Evolutionary conservation across 2,888 invertebrate species (phyloP).

Genomic region (Pyrrhia umbra): DNA sequence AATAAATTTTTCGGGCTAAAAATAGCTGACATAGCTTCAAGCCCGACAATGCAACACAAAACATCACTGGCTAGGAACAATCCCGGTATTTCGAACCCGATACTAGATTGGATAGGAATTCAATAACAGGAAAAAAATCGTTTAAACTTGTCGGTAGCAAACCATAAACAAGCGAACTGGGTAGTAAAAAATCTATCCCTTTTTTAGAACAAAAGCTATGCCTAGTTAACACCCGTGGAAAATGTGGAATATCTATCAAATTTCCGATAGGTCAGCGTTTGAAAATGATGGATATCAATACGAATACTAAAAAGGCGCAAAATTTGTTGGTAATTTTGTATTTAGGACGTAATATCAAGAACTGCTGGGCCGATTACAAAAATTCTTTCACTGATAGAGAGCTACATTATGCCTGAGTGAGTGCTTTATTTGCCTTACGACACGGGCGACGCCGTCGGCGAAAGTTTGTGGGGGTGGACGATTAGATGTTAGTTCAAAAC

Average conservation of each 20-base stretch:
- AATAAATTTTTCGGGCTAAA: slow-evolving; percentile 1
- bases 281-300: too few species aligned
- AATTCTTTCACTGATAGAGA: too few species aligned
- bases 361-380: too few species aligned
- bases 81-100: slow-evolving; percentile 30
- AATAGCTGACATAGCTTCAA: not conserved
- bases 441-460: too few species aligned
- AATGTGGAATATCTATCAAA: not conserved
- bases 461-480: too few species aligned
- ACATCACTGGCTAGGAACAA: slow-evolving; percentile 6
- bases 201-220: slow-evolving; percentile 19
- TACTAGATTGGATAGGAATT: slow-evolving; percentile 53
- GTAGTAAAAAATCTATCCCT: slow-evolving; percentile 8
- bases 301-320: too few species aligned
- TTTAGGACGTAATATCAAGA: too few species aligned
- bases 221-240: slow-evolving; percentile 12
- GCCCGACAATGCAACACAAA: slow-evolving; percentile 6
- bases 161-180: slow-evolving; percentile 27
- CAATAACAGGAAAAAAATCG: slow-evolving; percentile 52
- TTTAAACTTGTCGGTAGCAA: slow-evolving; percentile 12
- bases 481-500: too few species aligned
- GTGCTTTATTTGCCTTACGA: too few species aligned
- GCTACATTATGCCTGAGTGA: too few species aligned
- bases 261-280: too few species aligned
- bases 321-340: too few species aligned